Conservation (phyloP, 1,140 invertebrate genomes). For the Heliconius hewitsoni region DNA sequence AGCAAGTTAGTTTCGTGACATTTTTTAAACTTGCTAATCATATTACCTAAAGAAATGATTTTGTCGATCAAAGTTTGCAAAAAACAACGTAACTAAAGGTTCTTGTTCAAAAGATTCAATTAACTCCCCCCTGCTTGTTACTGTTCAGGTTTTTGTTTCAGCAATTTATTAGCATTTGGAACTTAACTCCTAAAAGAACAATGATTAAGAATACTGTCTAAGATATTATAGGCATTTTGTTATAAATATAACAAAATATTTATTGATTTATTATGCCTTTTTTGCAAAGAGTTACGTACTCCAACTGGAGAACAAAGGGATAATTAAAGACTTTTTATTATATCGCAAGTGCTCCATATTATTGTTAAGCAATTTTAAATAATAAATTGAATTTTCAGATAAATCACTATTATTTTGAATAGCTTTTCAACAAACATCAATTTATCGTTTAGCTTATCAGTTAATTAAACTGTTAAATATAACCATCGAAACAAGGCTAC, state of each 20-base stretch:
- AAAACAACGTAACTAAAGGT: background rate
- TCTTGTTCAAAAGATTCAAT: background rate
- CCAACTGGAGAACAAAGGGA: background rate
- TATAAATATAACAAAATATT: too few species aligned
- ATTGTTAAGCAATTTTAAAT: background rate
- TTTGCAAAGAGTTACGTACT: background rate
- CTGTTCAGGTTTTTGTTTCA: background rate
- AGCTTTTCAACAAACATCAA: background rate
- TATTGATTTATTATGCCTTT: background rate
- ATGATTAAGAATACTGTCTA: background rate
- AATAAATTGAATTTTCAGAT: background rate
- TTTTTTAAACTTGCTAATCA: background rate
- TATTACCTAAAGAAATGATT: background rate
- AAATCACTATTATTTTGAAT: background rate
- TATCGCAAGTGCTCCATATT: background rate
- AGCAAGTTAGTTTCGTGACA: slow-evolving; percentile 6
- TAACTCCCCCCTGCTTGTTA: background rate
- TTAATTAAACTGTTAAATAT: background rate
- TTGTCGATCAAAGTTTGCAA: background rate
- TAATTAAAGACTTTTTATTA: background rate
- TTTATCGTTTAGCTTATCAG: background rate
- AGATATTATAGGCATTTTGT: too few species aligned
- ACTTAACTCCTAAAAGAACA: background rate
- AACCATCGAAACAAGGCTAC: too few species aligned
- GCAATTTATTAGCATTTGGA: background rate